Evolutionary conservation across 1,140 invertebrate genomes (phyloP), one percentile per base, ranked within the genome.

Genomic region (Drosophila repleta): DNA sequence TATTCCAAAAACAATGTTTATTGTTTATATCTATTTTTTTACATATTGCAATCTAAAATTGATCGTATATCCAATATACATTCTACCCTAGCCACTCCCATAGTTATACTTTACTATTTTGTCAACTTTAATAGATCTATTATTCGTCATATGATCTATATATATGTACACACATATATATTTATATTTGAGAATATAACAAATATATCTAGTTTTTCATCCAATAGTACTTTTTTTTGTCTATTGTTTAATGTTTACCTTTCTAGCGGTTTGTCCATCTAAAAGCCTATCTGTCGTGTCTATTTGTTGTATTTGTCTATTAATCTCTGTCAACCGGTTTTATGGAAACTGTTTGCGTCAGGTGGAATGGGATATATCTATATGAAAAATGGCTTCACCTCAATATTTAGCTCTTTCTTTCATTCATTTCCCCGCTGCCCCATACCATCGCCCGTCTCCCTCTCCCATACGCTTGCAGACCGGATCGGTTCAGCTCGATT

Each of bases 401-500:
- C 18, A 35, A 35, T 37, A n/a, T 17, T 52, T 20, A n/a, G 17
- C 39, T 17, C 13, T 17, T 29, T n/a, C 20, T 45, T 26, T 52
- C 24, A 10, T 13, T 35, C 39, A 43, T 17, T 43, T 17, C 7
- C 39, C 29, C 29, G 6, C 29, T 1, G 7, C 37, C 41, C 6
- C 41, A 1, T 7, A 4, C 41, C n/a, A 13, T 46, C 11, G 4
- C 15, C 26, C 10, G 24, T 57, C 32, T 10, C 56, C 32, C 5
- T 21, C 17, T 49, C 45, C n/a, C n/a, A n/a, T n/a, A 45, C 7
- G 24, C 11, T 41, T 6, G 11, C 21, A 5, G 53, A 73, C 64
- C 64, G 64, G 56, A 64, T 82, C 76, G 72, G 46, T 66, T 41
- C 70, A 41, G 41, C 52, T 78, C 76, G 76, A 51, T 66, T 41